Evolutionary conservation across 2,113 vertebrate species (phyloP), one percentile per base, ranked within the genome.

Genomic region (Marmota monax): DNA sequence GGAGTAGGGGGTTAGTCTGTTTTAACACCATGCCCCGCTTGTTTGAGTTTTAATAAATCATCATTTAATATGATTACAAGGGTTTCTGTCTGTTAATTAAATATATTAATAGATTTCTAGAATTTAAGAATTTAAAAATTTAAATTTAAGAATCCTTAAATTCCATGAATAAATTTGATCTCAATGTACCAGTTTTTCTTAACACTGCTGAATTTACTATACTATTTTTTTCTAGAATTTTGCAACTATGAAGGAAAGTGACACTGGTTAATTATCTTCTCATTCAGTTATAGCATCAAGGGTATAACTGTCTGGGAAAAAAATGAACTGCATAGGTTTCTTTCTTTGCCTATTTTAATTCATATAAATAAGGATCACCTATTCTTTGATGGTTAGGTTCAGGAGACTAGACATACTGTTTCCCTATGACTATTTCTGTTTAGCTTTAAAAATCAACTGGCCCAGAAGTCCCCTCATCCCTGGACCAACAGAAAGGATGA

Each of bases 51-150:
- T 88, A 74, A 48, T 73, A 67, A 84, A n/a, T 83, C 76, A 88
- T 74, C 56, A 80, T 58, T 67, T 82, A 84, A 84, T 10, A 45
- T 77, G 37, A 61, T 17, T 70, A 29, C 77, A 56, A 76, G 11
- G 20, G 42, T 74, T 39, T 53, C 77, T 83, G 76, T 53, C 76
- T 83, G 56, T 76, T 76, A 69, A 84, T 84, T 48, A 94, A 37
- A 84, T 69, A 5, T 56, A 88, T 77, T 77, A 94, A 77, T 76
- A 83, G 58, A 84, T 84, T 82, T 94, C 77, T 76, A 45, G 45
- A 45, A 45, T 7, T 45, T 8, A 45, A 45, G 45, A 45, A 8
- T 45, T 45, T 45, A 45, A 45, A 45, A 45, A 45, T 45, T 45
- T 45, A 45, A 45, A 45, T 9, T 45, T 67, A 89, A 94, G 56